Percentiles rank a stretch among this genome's conserved stretches.
Conservation (phyloP, 2,888 invertebrate genomes). For the Catocala nupta region DNA sequence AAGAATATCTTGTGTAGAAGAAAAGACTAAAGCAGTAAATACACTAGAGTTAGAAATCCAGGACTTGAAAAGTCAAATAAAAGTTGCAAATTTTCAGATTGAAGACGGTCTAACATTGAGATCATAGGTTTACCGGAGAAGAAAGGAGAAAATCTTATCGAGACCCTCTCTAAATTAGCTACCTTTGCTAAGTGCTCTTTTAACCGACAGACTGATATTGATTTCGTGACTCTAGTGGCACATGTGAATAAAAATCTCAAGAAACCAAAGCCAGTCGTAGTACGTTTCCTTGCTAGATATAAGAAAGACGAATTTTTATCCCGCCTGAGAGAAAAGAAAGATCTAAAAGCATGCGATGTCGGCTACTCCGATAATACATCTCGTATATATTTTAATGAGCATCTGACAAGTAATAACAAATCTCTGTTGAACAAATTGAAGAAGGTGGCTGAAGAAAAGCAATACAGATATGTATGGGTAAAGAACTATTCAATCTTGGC, state of each 20-base stretch:
- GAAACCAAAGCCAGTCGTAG: conserved; percentile 11
- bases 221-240: conserved; percentile 15
- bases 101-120: conserved; percentile 14
- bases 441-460: conserved; percentile 11
- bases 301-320: conserved; percentile 15
- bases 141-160: conserved; percentile 9
- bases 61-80: no score
- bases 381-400: conserved; percentile 13
- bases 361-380: conserved; percentile 6
- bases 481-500: conserved; percentile 10
- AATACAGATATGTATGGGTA: conserved; percentile 14
- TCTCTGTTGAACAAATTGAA: conserved; percentile 8
- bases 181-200: conserved; percentile 4
- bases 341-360: conserved; percentile 8
- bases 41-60: no score
- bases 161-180: conserved; percentile 2
- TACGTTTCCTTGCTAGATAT: conserved; percentile 10
- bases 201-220: conserved; percentile 10
- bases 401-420: conserved; percentile 10
- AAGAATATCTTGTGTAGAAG: no score
- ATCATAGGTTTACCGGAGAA: conserved; percentile 13
- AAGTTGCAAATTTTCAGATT: no score
- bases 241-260: conserved; percentile 8
- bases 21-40: no score
- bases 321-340: conserved; percentile 7